Evolutionary conservation across 2,797 vertebrate genomes (phyloP).

Genomic region (Phoebastria nigripes): DNA sequence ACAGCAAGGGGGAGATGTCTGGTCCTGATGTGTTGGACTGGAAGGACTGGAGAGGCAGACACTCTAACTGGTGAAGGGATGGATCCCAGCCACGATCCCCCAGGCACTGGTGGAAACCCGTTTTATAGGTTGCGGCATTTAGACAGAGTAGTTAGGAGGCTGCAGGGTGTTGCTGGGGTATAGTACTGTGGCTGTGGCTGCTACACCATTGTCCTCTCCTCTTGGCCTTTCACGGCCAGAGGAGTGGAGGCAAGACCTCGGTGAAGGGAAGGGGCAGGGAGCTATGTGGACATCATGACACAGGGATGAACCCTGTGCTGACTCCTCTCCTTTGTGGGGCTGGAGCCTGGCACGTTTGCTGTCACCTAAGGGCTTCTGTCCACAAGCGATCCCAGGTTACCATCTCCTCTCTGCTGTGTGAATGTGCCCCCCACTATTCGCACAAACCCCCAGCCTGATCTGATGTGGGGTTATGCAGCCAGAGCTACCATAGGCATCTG

Average conservation of each 20-base stretch:
- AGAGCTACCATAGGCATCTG: not conserved
- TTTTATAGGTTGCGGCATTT: not conserved
- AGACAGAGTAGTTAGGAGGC: not conserved
- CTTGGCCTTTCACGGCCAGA: not conserved
- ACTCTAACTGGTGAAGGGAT: not conserved
- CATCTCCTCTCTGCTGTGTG: not conserved
- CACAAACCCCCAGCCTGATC: not conserved
- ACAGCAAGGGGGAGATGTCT: not conserved
- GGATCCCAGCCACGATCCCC: not conserved
- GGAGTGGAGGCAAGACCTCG: not conserved
- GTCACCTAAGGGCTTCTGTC: not conserved
- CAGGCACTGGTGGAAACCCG: not conserved
- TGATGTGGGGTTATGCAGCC: not conserved
- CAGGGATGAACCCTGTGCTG: not conserved
- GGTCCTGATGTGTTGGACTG: fast-evolving
- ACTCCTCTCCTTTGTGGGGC: not conserved
- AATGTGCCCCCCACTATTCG: not conserved
- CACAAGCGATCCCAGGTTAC: not conserved
- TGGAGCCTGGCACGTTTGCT: not conserved
- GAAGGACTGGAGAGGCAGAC: not conserved
- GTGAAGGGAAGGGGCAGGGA: not conserved
- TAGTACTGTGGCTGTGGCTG: not conserved
- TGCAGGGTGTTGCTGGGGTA: not conserved
- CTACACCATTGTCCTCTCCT: not conserved
- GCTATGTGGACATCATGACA: not conserved